Conservation (phyloP, 2,797 vertebrate genomes). For the Myotis pilosus region DNA sequence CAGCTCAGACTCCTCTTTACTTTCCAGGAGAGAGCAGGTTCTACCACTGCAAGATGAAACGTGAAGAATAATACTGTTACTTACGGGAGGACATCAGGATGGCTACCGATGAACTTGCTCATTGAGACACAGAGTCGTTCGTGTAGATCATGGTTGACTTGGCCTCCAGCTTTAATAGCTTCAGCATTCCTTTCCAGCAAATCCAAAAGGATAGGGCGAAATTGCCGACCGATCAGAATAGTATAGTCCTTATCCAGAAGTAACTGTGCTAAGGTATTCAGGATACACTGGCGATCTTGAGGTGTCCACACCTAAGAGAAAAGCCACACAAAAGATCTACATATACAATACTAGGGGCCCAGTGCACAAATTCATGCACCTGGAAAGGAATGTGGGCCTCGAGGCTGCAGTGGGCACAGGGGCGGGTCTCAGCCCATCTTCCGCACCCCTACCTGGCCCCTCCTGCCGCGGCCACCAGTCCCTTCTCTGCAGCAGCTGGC, state of each 20-base stretch:
- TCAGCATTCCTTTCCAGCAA: constrained; percentile 94
- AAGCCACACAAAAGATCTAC: background rate
- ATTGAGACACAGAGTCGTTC: constrained; percentile 97
- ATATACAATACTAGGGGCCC: background rate
- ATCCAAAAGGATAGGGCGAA: constrained; percentile 93
- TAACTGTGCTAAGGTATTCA: constrained; percentile 89
- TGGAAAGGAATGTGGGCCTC: no score
- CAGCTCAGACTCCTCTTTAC: background rate
- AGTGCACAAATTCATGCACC: no score
- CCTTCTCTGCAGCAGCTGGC: no score
- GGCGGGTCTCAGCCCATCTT: no score
- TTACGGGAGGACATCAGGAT: constrained; percentile 94
- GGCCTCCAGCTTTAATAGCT: constrained; percentile 88
- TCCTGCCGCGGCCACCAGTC: no score
- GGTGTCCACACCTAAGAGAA: constrained; percentile 90
- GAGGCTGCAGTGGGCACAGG: no score
- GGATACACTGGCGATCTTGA: constrained; percentile 92
- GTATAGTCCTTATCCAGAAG: constrained; percentile 95
- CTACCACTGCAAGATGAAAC: background rate
- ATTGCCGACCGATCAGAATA: constrained; percentile 89
- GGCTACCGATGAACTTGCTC: constrained; percentile 91
- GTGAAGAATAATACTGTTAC: constrained; percentile 72
- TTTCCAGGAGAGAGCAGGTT: background rate
- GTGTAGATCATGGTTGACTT: constrained; percentile 93
- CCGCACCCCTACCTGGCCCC: no score